Conservation (phyloP, 2,888 invertebrate species). For the Podabrus alpinus region DNA sequence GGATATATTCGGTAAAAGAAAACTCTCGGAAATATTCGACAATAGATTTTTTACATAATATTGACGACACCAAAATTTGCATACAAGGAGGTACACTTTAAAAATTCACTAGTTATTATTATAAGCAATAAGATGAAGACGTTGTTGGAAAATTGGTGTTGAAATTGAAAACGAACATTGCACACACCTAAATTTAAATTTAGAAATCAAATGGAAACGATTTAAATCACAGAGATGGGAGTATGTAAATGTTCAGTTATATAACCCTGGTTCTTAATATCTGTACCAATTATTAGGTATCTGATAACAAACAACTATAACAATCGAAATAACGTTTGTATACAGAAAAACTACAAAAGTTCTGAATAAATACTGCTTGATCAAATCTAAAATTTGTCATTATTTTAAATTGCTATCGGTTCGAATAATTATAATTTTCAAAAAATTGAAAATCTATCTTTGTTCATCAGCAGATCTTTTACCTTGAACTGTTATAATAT, state of each 20-base stretch:
- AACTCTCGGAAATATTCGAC: constrained; percentile 42
- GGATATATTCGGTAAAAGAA: constrained; percentile 44
- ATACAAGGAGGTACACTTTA: constrained; percentile 38
- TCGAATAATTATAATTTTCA: not conserved
- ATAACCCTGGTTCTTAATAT: not conserved
- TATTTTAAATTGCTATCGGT: not conserved
- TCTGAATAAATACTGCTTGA: not conserved
- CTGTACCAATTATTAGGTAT: not conserved
- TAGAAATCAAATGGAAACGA: not conserved
- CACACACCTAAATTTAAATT: not conserved
- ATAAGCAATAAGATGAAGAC: not conserved
- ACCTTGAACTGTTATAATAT: not conserved
- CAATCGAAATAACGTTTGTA: not conserved
- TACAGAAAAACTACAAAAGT: not conserved
- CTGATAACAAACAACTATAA: not conserved
- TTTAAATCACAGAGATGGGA: not conserved
- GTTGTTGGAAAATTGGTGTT: not conserved
- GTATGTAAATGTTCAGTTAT: not conserved
- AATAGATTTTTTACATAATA: constrained; percentile 50
- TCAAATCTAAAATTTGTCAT: not conserved
- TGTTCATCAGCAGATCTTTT: not conserved
- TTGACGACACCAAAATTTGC: constrained; percentile 53
- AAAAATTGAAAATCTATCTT: not conserved
- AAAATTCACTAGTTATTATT: not conserved
- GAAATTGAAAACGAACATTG: not conserved